Evolutionary conservation across 2,113 vertebrate genomes (phyloP).

Genomic region (Larimichthys crocea): DNA sequence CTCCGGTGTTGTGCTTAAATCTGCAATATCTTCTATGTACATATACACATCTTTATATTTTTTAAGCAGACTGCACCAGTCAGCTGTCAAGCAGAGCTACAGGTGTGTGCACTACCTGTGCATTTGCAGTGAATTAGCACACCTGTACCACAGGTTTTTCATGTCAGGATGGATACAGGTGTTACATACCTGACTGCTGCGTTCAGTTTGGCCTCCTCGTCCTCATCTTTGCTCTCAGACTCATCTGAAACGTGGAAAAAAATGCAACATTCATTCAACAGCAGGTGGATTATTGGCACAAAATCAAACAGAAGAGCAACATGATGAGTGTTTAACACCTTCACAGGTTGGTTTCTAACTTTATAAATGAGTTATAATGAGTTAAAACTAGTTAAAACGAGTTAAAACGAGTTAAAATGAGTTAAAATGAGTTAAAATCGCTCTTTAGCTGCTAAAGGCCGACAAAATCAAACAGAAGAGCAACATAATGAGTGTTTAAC

Average conservation of each 20-base stretch:
- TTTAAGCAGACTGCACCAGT: background rate
- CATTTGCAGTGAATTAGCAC: too few species aligned
- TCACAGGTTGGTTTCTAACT: rapidly evolving
- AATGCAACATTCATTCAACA: background rate
- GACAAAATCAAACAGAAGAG: background rate
- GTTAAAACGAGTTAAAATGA: background rate
- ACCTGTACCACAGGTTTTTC: too few species aligned
- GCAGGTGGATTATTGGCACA: background rate
- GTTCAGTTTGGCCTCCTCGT: conserved; percentile 85
- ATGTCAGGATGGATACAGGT: too few species aligned
- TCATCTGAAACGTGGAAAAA: conserved; percentile 88
- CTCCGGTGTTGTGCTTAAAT: background rate
- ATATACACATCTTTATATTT: background rate
- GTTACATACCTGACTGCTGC: conserved; percentile 78
- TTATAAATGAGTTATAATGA: too few species aligned
- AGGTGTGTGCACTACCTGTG: too few species aligned
- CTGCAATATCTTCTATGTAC: background rate
- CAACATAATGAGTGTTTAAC: too few species aligned
- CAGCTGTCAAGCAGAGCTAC: background rate
- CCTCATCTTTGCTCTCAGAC: conserved; percentile 89
- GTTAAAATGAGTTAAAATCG: too few species aligned
- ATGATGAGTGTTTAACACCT: rapidly evolving
- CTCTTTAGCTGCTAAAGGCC: conserved; percentile 6
- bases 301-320: background rate
- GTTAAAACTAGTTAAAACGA: too few species aligned